Evolutionary conservation across 2,888 invertebrate species (phyloP), one percentile per base, ranked within the genome.

Genomic region (Cistogaster globosa): DNA sequence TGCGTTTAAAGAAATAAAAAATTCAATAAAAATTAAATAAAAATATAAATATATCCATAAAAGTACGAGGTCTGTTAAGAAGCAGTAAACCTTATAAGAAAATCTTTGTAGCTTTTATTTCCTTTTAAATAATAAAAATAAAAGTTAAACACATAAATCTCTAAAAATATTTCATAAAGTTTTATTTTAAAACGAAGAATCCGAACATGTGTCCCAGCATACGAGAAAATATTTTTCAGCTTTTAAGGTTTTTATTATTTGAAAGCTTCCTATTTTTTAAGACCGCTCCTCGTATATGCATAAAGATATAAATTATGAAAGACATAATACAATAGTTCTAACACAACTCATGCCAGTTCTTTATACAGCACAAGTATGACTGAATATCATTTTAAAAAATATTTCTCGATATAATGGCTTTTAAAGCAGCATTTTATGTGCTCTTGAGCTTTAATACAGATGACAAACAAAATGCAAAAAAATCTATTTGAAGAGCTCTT

Each of bases 381-480:
- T 78, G 69, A 58, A 74, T 74, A 85, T 81, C 77, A 85, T 81
- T 85, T 81, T 81, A 53, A 75, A 81, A 82, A 48, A 65, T 57
- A 84, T 81, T 77, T 60, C 74, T 75, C 76, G 32, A 71, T 78
- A 75, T 62, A 75, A 82, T 79, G 81, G 78, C 42, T 79, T 85
- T 75, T 67, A 57, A 75, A 26, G 69, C 18, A 55, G 20, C 68
- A 69, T 78, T 85, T 75, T 74, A 71, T 82, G 75, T 82, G 75
- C 36, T 75, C 42, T 57, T 76, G 57, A 76, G 76, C 76, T 76
- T 65, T 71, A 82, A 82, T 69, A 71, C 65, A 77, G 63, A 69
- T 51, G 75, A 68, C 53, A 67, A 80, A 65, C 53, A 72, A 69
- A 67, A 74, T 55, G 48, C 14, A 72, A 53, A 26, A 62, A 71